Base-by-base conservation (phyloP, 2,113 vertebrate genomes). In the Catharus bicknelli region DNA sequence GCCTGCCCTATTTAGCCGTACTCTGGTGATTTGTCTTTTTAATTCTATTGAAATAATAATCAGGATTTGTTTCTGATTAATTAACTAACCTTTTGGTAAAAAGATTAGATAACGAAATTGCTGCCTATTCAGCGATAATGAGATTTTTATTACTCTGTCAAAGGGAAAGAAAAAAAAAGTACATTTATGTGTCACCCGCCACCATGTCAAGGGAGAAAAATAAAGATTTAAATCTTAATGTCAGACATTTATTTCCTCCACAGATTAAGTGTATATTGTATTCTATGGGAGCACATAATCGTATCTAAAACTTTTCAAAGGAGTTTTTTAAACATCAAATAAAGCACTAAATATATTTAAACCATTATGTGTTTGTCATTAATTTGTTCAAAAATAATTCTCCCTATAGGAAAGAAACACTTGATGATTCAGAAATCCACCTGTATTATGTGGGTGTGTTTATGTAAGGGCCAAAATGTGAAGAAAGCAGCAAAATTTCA, bases 41-140 rank as follows among this genome's bases (percentile, higher is more conserved):
- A 98, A 98, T 97, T 98, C 97, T 96, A 97, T 97, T 98, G 97
- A 98, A 98, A 97, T 97, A 97, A 98, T 98, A 97, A 98, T 98
- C 97, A 95, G 97, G 97, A 97, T 98, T 98, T 98, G 97, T 98
- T 98, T 97, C 97, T 98, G 97, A 98, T 98, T 97, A 98, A 98
- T 98, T 97, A 98, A 97, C 97, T 98, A 97, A 98, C 97, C 97
- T 98, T 98, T 98, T 97, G 97, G 97, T 97, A 96, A 97, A 98
- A 98, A 97, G 97, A 98, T 98, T 98, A 97, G 97, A 98, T 98
- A 97, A 98, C 88, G 92, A 98, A 98, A 98, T 98, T 98, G 97
- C 97, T 97, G 97, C 95, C 97, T 98, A 98, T 98, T 98, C 97
- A 97, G 94, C 97, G 97, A 97, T 98, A 98, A 98, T 98, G 97